These are phyloP conservation scores for Drosophila gunungcola DNA, from an alignment of 1,140 invertebrate species.

Conservation along the genomic window DNA sequence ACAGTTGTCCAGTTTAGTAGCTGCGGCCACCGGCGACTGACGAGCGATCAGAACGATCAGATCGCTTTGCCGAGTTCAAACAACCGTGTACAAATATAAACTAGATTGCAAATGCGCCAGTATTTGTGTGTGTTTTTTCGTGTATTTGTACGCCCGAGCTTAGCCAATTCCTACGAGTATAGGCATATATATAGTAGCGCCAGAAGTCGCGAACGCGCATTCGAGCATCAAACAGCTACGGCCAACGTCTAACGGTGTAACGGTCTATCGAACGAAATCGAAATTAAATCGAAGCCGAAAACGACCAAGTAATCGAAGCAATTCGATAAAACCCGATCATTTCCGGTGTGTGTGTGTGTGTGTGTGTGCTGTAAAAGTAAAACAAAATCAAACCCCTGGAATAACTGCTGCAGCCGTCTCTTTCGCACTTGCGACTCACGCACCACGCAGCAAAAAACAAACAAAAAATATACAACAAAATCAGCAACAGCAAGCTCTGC, in stretches of 20 bases:
- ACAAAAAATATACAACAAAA: conserved; percentile 30
- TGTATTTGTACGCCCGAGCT: conserved; percentile 25
- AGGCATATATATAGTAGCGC: conserved; percentile 71
- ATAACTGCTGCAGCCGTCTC: conserved; percentile 12
- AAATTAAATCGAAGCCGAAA: conserved; percentile 7
- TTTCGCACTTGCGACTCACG: conserved; percentile 50
- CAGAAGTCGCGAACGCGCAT: conserved; percentile 72
- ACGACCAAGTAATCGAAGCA: conserved; percentile 15
- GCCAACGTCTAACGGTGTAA: conserved; percentile 39
- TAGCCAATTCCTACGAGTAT: conserved; percentile 63
- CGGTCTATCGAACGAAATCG: conserved; percentile 41
- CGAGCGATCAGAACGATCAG: conserved; percentile 55
- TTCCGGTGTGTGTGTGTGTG: conserved; percentile 54
- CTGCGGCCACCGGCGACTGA: conserved; percentile 57
- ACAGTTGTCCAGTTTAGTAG: conserved; percentile 47
- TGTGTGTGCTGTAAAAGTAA: conserved; percentile 30
- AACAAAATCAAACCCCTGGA: conserved; percentile 19
- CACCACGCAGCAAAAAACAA: conserved; percentile 30
- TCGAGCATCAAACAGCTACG: conserved; percentile 60
- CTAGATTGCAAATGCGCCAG: conserved; percentile 68
- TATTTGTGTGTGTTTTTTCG: conserved; percentile 16
- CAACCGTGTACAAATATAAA: conserved; percentile 70
- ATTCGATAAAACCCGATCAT: conserved; percentile 32
- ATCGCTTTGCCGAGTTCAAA: conserved; percentile 64
- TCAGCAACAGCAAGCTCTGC: conserved; percentile 53